Percentiles rank a stretch among this genome's conserved stretches.
Evolutionary conservation across 2,113 vertebrate species (phyloP).

Genomic region (Misgurnus mizolepis): DNA sequence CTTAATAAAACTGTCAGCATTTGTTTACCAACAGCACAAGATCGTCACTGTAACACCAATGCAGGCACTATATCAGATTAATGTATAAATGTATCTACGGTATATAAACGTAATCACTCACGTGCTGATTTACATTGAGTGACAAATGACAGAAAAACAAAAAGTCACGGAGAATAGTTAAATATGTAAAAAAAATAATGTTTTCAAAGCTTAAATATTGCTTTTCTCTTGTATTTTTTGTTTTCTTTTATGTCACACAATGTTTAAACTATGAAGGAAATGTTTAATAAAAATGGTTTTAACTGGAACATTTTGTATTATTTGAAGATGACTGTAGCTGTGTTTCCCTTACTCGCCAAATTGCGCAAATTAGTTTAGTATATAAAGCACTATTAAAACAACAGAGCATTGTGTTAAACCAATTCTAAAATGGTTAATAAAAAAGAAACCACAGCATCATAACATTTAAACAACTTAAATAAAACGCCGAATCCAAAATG

Average conservation of each 20-base stretch:
- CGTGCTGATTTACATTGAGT: conserved; percentile 58
- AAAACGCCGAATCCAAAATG: too few relatives aligned
- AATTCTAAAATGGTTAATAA: too few relatives aligned
- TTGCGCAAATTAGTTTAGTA: too few relatives aligned
- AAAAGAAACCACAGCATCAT: too few relatives aligned
- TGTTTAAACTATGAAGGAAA: conserved; percentile 72
- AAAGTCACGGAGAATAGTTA: conserved; percentile 27
- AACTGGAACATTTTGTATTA: background rate
- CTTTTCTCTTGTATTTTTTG: background rate
- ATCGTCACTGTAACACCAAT: conserved; percentile 28
- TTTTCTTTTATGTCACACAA: conserved; percentile 63
- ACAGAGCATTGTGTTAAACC: too few relatives aligned
- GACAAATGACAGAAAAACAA: conserved; percentile 28
- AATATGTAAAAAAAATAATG: conserved; percentile 17
- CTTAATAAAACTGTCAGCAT: background rate
- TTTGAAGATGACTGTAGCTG: background rate
- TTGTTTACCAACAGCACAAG: conserved; percentile 58
- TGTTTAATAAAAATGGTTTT: conserved; percentile 67
- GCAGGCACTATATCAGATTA: conserved; percentile 63
- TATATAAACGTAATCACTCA: conserved; percentile 64
- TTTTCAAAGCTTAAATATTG: background rate
- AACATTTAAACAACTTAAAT: too few relatives aligned
- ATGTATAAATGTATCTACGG: conserved; percentile 64
- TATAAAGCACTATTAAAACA: too few relatives aligned
- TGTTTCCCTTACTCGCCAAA: too few relatives aligned